Percentiles rank a stretch among this genome's conserved stretches.
phyloP scores from a whole-genome alignment of 2,888 invertebrate genomes.

The Pheosia tremula region DNA sequence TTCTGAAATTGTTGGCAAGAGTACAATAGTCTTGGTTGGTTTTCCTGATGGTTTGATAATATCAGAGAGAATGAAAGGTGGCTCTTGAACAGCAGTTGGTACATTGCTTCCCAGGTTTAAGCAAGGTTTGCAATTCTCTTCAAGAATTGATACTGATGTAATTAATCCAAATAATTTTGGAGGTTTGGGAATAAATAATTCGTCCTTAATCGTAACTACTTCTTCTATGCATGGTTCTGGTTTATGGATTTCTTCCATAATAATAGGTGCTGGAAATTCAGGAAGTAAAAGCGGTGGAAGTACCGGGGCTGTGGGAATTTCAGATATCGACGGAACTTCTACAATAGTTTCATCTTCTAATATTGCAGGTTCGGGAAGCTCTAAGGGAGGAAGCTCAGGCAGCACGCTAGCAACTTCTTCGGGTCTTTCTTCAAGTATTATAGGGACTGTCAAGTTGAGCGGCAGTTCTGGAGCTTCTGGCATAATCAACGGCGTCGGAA shows the following conservation, averaged over 20 bases:
- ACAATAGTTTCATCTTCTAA: constrained; percentile 3
- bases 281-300: constrained; percentile 26
- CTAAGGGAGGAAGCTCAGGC: background rate
- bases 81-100: background rate
- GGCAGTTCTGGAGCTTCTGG: constrained; percentile 11
- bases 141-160: constrained; percentile 1
- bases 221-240: background rate
- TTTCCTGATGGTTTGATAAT: background rate
- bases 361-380: background rate
- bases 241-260: constrained; percentile 15
- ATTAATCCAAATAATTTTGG: constrained; percentile 10
- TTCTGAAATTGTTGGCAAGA: constrained; percentile 35
- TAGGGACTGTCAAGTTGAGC: background rate
- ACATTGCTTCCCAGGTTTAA: background rate
- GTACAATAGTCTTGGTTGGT: constrained; percentile 13
- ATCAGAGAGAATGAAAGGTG: background rate
- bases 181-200: constrained; percentile 2
- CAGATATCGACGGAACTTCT: constrained; percentile 11
- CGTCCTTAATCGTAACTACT: background rate
- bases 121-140: background rate
- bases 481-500: background rate
- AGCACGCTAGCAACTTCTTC: background rate
- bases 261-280: constrained; percentile 16
- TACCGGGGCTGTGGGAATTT: constrained; percentile 28
- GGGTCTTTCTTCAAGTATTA: constrained; percentile 1